Conservation (phyloP, 2,888 invertebrate genomes). For the Pachycephus smyrnensis region DNA sequence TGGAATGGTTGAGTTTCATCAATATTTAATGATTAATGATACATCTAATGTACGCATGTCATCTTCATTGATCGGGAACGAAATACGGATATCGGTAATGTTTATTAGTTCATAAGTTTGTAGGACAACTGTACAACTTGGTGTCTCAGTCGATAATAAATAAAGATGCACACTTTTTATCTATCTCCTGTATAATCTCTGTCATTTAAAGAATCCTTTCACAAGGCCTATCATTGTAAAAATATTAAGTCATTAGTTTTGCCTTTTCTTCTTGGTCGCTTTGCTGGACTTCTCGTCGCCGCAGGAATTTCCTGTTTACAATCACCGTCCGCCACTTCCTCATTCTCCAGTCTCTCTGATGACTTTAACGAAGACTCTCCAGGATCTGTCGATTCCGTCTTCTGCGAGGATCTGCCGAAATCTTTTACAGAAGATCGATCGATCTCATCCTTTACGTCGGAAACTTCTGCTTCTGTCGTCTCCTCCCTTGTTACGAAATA, state of each 20-base stretch:
- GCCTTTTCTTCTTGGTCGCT: neutral
- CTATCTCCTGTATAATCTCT: slow-evolving; percentile 13
- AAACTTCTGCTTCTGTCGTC: neutral
- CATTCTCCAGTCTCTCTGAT: neutral
- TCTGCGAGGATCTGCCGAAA: neutral
- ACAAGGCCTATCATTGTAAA: no score
- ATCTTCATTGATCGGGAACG: neutral
- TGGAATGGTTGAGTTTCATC: neutral
- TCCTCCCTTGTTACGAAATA: neutral
- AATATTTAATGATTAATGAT: neutral
- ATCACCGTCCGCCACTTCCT: neutral
- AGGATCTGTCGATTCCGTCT: neutral
- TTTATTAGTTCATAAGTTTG: slow-evolving; percentile 36
- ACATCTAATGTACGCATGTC: neutral
- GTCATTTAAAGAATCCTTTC: no score
- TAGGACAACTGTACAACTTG: slow-evolving; percentile 48
- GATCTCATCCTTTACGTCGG: neutral
- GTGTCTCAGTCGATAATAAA: slow-evolving; percentile 48
- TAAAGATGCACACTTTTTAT: slow-evolving; percentile 53
- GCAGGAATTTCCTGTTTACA: neutral
- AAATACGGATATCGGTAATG: neutral
- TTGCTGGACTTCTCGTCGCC: neutral
- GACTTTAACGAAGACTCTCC: neutral
- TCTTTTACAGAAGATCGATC: neutral
- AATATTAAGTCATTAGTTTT: neutral